These are phyloP conservation scores for Dendrocincla fuliginosa DNA, from an alignment of 2,797 vertebrate genomes.

Conservation along the genomic window DNA sequence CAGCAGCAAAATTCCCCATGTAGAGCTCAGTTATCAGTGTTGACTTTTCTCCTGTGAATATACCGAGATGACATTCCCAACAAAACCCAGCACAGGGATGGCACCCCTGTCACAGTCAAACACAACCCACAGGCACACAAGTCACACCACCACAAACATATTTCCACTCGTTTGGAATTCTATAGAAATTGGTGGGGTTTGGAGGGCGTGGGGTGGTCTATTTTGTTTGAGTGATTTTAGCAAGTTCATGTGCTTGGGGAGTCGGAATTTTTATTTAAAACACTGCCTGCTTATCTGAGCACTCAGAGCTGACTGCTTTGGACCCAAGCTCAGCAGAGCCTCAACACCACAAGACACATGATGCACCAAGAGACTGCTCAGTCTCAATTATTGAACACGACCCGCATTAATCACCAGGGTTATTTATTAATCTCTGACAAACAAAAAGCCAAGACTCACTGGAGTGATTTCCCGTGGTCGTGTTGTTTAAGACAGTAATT, in stretches of 20 bases:
- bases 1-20: neutral
- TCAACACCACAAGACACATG: neutral
- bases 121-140: neutral
- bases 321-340: neutral
- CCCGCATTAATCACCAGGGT: neutral
- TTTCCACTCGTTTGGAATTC: neutral
- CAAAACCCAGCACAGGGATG: neutral
- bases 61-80: neutral
- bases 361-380: neutral
- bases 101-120: neutral
- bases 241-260: rapidly evolving
- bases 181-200: neutral
- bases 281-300: neutral
- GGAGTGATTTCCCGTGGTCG: neutral
- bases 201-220: rapidly evolving
- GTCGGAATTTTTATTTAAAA: neutral
- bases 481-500: neutral
- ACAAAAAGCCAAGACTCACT: neutral
- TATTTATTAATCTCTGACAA: neutral
- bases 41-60: neutral
- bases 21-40: neutral
- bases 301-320: neutral
- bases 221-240: neutral
- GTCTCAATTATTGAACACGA: neutral
- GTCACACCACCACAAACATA: neutral